Percentiles rank a stretch among this genome's conserved stretches.
These are phyloP conservation scores for Trichogramma evanescens DNA, from an alignment of 2,888 invertebrate genomes.

Conservation along the genomic window DNA sequence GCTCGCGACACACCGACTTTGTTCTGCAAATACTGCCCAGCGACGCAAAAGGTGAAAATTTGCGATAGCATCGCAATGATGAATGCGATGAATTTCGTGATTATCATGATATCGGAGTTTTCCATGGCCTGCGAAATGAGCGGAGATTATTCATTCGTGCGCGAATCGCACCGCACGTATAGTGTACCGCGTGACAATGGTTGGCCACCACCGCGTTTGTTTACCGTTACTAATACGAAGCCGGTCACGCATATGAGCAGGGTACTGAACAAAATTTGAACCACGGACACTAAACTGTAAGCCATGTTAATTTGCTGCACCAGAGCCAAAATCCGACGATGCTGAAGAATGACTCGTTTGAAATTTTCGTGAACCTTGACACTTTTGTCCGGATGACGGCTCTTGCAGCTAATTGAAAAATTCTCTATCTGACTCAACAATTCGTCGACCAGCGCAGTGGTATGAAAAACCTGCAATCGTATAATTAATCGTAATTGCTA, in stretches of 20 bases:
- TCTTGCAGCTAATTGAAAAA: not conserved
- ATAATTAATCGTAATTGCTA: not conserved
- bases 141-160: no score
- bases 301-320: not conserved
- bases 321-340: not conserved
- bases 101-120: not conserved
- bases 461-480: slow-evolving; percentile 5
- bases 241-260: slow-evolving; percentile 4
- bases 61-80: slow-evolving; percentile 21
- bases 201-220: no score
- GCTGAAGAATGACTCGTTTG: not conserved
- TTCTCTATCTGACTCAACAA: not conserved
- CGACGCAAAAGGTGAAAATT: slow-evolving; percentile 24
- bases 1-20: slow-evolving; percentile 19
- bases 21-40: slow-evolving; percentile 26
- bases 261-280: slow-evolving; percentile 2
- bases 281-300: slow-evolving; percentile 4
- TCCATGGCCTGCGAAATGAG: slow-evolving; percentile 17
- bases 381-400: not conserved
- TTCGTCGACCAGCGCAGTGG: not conserved
- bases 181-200: no score
- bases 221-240: slow-evolving; percentile 7
- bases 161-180: no score
- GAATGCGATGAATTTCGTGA: slow-evolving; percentile 21
- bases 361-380: not conserved